Evolutionary conservation across 2,113 vertebrate genomes (phyloP).

Genomic region (Microcebus lehilahytsara): DNA sequence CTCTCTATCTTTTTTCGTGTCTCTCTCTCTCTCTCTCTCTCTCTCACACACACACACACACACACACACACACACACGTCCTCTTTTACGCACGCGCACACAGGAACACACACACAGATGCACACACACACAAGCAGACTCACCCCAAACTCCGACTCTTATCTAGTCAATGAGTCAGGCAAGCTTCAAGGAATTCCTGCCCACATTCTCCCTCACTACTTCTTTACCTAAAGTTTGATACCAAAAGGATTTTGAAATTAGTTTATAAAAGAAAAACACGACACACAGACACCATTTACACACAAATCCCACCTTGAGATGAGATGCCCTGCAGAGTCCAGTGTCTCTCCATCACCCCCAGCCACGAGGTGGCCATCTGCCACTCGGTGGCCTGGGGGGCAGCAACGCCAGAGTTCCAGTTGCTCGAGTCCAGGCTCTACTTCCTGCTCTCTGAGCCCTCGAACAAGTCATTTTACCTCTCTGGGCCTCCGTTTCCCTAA

Average conservation of each 20-base stretch:
- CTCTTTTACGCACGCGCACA: neutral
- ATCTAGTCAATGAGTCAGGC: neutral
- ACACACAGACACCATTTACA: neutral
- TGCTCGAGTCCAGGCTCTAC: neutral
- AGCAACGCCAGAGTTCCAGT: neutral
- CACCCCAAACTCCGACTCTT: neutral
- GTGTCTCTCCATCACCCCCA: neutral
- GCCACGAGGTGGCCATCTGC: neutral
- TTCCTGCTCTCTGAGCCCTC: neutral
- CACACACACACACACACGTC: neutral
- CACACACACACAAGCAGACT: neutral
- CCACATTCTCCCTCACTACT: neutral
- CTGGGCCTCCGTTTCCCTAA: constrained; percentile 9
- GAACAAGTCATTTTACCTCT: neutral
- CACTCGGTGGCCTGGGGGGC: neutral
- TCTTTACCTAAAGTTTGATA: neutral
- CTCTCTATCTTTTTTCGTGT: neutral
- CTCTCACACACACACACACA: too few species aligned
- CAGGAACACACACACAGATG: neutral
- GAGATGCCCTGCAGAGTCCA: neutral
- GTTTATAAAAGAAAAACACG: neutral
- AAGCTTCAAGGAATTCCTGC: neutral
- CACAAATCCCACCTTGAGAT: constrained; percentile 55
- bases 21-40: too few species aligned
- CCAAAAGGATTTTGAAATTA: neutral